Evolutionary conservation across 2,888 invertebrate genomes (phyloP).

Genomic region (Phragmatobia fuliginosa): DNA sequence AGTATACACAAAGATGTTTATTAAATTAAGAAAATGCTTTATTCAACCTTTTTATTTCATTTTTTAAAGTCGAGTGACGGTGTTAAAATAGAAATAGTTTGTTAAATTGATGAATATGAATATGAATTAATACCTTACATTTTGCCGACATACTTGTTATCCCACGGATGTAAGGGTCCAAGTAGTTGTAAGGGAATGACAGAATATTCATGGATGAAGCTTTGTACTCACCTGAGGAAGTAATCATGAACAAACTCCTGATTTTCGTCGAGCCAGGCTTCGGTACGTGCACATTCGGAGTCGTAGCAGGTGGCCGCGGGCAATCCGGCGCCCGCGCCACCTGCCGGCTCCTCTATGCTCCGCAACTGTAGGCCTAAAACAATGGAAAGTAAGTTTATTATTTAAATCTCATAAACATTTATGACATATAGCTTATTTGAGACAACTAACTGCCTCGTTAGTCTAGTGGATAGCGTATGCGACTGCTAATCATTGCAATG

Average conservation of each 20-base stretch:
- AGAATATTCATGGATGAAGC: background rate
- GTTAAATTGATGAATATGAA: background rate
- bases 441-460: too few species aligned
- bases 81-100: background rate
- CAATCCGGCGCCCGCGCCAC: slow-evolving; percentile 88
- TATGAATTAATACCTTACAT: background rate
- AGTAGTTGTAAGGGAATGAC: background rate
- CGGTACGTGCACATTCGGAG: slow-evolving; percentile 95
- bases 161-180: background rate
- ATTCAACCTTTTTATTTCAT: too few species aligned
- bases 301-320: slow-evolving; percentile 91
- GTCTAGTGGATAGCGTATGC: too few species aligned
- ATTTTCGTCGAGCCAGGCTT: slow-evolving; percentile 98
- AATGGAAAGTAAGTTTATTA: slow-evolving; percentile 62
- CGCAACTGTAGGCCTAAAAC: slow-evolving; percentile 93
- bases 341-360: slow-evolving; percentile 93
- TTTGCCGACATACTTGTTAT: background rate
- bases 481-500: too few species aligned
- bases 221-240: slow-evolving; percentile 91
- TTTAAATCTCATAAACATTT: background rate
- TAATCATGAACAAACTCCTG: slow-evolving; percentile 98
- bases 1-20: too few species aligned
- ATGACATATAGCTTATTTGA: background rate
- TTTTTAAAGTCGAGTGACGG: background rate
- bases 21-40: background rate